Evolutionary conservation across 2,888 invertebrate genomes (phyloP).

Genomic region (Eupithecia exiguata): DNA sequence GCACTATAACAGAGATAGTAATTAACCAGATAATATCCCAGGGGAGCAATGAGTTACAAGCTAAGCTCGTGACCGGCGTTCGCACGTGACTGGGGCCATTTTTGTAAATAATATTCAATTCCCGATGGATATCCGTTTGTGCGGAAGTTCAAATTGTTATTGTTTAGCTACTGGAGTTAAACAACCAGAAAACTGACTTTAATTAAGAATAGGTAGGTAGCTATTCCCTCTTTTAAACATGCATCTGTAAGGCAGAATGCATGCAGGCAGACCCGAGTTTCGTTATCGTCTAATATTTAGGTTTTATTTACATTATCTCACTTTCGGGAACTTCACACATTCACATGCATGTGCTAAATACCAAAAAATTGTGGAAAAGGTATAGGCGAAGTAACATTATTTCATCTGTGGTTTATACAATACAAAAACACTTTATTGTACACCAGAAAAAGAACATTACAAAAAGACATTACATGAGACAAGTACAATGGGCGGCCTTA

Average conservation of each 20-base stretch:
- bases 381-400: too few species aligned
- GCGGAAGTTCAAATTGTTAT: conserved; percentile 8
- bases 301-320: too few species aligned
- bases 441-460: too few species aligned
- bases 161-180: neutral
- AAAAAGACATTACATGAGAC: too few species aligned
- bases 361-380: too few species aligned
- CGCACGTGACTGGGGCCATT: conserved; percentile 57
- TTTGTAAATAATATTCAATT: conserved; percentile 39
- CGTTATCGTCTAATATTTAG: too few species aligned
- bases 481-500: too few species aligned
- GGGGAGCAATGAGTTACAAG: conserved; percentile 67
- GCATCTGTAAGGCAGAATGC: neutral
- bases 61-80: conserved; percentile 61
- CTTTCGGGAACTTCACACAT: too few species aligned
- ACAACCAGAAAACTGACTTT: neutral
- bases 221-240: neutral
- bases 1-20: conserved; percentile 58
- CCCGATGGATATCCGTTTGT: conserved; percentile 19
- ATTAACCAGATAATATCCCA: conserved; percentile 63
- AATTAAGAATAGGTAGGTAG: neutral
- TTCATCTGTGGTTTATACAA: too few species aligned
- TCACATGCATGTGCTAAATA: too few species aligned
- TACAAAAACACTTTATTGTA: too few species aligned
- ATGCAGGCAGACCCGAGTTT: too few species aligned